Evolutionary conservation across 2,888 invertebrate species (phyloP).

Genomic region (Pilophorus perplexus): DNA sequence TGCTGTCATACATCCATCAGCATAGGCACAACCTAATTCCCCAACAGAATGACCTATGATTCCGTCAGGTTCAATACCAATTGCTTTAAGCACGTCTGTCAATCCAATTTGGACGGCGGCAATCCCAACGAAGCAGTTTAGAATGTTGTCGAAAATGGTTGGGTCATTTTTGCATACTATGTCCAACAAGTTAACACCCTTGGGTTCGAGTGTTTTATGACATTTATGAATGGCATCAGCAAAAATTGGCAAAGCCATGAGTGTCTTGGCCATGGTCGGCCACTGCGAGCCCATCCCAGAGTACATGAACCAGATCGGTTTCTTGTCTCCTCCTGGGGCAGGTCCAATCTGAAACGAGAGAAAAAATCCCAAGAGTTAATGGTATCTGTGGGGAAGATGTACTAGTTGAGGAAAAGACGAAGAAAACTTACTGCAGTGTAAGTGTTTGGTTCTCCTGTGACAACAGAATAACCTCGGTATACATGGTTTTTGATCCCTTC

Average conservation of each 20-base stretch:
- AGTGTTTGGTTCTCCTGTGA: slow-evolving; percentile 48
- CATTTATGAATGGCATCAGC: slow-evolving; percentile 62
- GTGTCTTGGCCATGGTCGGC: slow-evolving; percentile 65
- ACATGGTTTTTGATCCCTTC: slow-evolving; percentile 53
- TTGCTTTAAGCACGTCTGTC: slow-evolving; percentile 61
- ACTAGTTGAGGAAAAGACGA: no score
- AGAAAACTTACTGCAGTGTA: slow-evolving; percentile 22
- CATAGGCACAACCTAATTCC: slow-evolving; percentile 65
- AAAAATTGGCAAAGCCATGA: slow-evolving; percentile 67
- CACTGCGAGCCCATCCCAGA: slow-evolving; percentile 77
- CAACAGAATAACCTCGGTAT: slow-evolving; percentile 56
- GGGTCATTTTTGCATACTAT: slow-evolving; percentile 63
- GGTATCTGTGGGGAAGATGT: no score
- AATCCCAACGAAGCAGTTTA: slow-evolving; percentile 71
- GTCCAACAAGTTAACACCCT: slow-evolving; percentile 62
- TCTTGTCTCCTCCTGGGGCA: slow-evolving; percentile 25
- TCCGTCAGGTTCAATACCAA: slow-evolving; percentile 67
- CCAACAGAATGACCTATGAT: slow-evolving; percentile 70
- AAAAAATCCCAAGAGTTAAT: no score
- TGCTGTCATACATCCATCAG: slow-evolving; percentile 62
- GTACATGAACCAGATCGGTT: slow-evolving; percentile 66
- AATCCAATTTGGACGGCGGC: slow-evolving; percentile 67
- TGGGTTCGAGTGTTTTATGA: slow-evolving; percentile 58
- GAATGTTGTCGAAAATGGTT: slow-evolving; percentile 62
- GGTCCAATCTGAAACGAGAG: slow-evolving; percentile 10